Percentiles rank a stretch among this genome's conserved stretches.
Conservation (phyloP, 1,140 invertebrate genomes). For the Bombus vancouverensis region DNA sequence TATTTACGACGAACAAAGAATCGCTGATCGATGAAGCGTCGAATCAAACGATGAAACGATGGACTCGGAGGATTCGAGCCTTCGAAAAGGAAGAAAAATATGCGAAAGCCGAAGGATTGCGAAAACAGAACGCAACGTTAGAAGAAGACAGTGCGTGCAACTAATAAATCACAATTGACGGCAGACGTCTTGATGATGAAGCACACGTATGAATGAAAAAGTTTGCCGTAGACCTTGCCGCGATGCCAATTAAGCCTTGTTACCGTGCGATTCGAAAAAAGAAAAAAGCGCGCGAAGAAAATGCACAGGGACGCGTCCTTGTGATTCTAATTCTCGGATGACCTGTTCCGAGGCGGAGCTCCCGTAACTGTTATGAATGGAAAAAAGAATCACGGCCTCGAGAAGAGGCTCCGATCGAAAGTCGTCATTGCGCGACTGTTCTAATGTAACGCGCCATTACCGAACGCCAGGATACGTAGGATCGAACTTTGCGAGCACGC, state of each 20-base stretch:
- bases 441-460: neutral
- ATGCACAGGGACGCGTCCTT: slow-evolving; percentile 28
- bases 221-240: slow-evolving; percentile 32
- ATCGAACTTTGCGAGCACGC: neutral
- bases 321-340: slow-evolving; percentile 47
- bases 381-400: slow-evolving; percentile 33
- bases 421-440: neutral
- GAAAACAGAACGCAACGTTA: neutral
- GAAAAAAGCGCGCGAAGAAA: neutral
- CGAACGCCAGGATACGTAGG: neutral
- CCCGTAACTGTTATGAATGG: slow-evolving; percentile 5
- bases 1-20: too few relatives aligned
- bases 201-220: slow-evolving; percentile 25
- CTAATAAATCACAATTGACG: neutral
- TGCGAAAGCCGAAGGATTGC: neutral
- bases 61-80: neutral
- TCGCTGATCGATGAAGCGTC: too few relatives aligned
- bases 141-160: neutral
- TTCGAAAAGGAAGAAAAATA: neutral
- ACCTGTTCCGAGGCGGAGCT: neutral
- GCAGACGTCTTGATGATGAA: neutral
- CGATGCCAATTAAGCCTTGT: slow-evolving; percentile 51
- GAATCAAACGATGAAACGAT: neutral
- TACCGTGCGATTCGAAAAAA: slow-evolving; percentile 24
- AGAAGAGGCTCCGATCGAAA: slow-evolving; percentile 15